Conservation (phyloP, 2,888 invertebrate genomes). For the Anaspis maculata region DNA sequence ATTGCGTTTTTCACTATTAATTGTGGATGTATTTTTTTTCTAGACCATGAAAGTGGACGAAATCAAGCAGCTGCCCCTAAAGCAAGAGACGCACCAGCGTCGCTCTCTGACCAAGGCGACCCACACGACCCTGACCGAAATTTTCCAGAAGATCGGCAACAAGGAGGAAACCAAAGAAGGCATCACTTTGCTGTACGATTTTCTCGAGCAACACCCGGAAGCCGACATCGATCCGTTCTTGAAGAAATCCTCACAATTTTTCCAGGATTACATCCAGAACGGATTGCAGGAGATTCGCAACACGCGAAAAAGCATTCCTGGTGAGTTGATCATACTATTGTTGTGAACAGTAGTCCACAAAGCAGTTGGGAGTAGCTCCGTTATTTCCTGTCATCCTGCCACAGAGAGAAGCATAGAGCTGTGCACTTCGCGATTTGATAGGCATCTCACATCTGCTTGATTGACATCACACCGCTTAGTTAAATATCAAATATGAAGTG, state of each 20-base stretch:
- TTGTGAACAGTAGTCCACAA: too few species aligned
- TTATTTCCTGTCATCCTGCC: not conserved
- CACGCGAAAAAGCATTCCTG: conserved; percentile 27
- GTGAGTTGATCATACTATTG: not conserved
- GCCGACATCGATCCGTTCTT: conserved; percentile 80
- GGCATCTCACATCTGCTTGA: too few species aligned
- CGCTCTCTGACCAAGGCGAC: conserved; percentile 60
- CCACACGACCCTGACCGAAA: conserved; percentile 81
- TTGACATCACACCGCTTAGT: too few species aligned
- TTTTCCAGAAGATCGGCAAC: conserved; percentile 83
- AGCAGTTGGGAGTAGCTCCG: too few species aligned
- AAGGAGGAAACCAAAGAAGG: conserved; percentile 82
- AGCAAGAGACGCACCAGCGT: conserved; percentile 32
- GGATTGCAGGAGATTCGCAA: conserved; percentile 56
- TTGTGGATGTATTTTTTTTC: too few species aligned
- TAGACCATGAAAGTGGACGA: conserved; percentile 33
- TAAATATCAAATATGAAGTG: too few species aligned
- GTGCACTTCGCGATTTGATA: not conserved
- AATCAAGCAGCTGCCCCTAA: conserved; percentile 29
- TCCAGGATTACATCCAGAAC: conserved; percentile 77
- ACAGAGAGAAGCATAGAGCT: not conserved
- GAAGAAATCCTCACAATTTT: conserved; percentile 73
- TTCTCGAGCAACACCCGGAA: conserved; percentile 72
- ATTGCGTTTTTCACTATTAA: too few species aligned
- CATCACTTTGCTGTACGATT: conserved; percentile 69